A percentile compares a stretch with the other conserved stretches of the same genome.
Evolutionary conservation across 1,140 invertebrate genomes (phyloP).

Genomic region (Pseudomyrmex flavicornis): DNA sequence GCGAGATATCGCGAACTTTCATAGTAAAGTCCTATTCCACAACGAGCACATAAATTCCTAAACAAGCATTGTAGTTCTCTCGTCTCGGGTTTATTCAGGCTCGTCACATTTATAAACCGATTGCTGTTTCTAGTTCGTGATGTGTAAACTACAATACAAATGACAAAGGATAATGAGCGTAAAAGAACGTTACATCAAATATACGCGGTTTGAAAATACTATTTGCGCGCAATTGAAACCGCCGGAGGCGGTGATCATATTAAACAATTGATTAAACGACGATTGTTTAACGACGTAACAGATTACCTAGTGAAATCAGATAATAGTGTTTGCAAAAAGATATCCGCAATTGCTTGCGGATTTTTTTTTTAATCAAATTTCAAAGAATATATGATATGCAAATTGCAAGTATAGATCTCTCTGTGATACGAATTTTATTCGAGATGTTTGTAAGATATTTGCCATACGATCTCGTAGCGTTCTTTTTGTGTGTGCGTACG

Average conservation of each 20-base stretch:
- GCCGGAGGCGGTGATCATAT: too few relatives aligned
- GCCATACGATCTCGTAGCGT: neutral
- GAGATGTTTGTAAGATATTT: slow-evolving; percentile 10
- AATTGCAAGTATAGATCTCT: slow-evolving; percentile 3
- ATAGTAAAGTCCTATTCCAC: neutral
- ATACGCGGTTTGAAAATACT: too few relatives aligned
- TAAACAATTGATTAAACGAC: too few relatives aligned
- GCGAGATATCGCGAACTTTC: slow-evolving; percentile 40
- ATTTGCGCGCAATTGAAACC: too few relatives aligned
- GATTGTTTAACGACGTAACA: too few relatives aligned
- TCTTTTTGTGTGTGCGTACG: neutral
- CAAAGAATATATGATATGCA: neutral
- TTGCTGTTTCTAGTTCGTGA: too few relatives aligned
- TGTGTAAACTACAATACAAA: too few relatives aligned
- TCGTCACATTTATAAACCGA: too few relatives aligned
- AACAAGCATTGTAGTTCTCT: too few relatives aligned
- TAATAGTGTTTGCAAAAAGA: neutral
- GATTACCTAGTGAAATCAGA: neutral
- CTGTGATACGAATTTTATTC: neutral
- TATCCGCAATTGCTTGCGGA: neutral
- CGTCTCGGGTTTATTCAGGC: neutral
- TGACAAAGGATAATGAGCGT: too few relatives aligned
- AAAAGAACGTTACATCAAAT: too few relatives aligned
- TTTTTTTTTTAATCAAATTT: neutral
- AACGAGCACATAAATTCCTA: neutral